Base-by-base conservation (phyloP, 1,140 invertebrate genomes). In the Drosophila pseudoobscura region DNA sequence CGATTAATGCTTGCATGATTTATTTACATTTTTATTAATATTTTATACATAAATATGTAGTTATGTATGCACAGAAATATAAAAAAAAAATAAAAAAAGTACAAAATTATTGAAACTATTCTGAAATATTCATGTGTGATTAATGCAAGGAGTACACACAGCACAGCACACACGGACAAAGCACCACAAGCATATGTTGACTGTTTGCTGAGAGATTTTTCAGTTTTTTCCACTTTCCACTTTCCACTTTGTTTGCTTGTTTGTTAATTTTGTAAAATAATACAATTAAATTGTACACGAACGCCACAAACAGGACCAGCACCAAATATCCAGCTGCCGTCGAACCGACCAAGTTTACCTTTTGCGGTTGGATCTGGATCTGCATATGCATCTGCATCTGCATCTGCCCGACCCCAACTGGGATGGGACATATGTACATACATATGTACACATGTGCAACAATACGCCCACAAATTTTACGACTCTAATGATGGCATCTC, bases 231-330 rank as follows among this genome's bases (percentile, higher is more conserved):
- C 31, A 9, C 45, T 45, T 24, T 45, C n/a, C 41, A 20, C 51
- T 73, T 73, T 73, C 63, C 69, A 63, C 51, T 56, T 57, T 74
- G 70, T 74, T 75, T 73, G 69, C 45, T 66, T 69, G 68, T 75
- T 87, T 80, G 73, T 85, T 80, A 77, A 85, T 80, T 87, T 87
- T 87, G 78, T 75, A 87, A 85, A 78, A 82, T 87, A 75, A 87
- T 85, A 82, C 78, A 85, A 85, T 85, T 85, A 82, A 85, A 85
- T 85, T 87, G 82, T 61, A 78, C 64, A 70, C 69, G 62, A 73
- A 78, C 74, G 78, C 78, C 65, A 46, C 68, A 64, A 41, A 54
- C 31, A 45, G 39, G n/a, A 26, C 15, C 15, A 35, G 35, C 29
- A 24, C n/a, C 43, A 9, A 26, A 24, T 44, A 22, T 11, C 44